Percentiles rank a stretch among this genome's conserved stretches.
These are phyloP conservation scores for Halictus ligatus DNA, from an alignment of 2,888 invertebrate genomes.

Conservation along the genomic window DNA sequence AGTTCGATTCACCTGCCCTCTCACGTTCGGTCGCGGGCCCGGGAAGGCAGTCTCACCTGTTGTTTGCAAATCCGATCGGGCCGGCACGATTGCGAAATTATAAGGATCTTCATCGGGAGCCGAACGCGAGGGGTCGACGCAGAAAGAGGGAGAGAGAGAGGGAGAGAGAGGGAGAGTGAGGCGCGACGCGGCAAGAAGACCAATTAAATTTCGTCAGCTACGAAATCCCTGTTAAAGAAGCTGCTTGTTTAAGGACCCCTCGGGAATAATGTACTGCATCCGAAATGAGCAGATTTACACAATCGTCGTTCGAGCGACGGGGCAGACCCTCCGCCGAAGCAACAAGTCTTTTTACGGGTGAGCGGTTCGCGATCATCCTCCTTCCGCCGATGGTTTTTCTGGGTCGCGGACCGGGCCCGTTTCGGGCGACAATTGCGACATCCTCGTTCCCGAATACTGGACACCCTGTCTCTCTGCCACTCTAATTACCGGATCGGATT, in stretches of 20 bases:
- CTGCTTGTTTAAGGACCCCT: slow-evolving; percentile 63
- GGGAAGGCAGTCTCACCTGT: slow-evolving; percentile 1
- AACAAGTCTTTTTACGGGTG: slow-evolving; percentile 62
- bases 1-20: slow-evolving; percentile 36
- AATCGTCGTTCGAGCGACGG: slow-evolving; percentile 57
- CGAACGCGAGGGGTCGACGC: background rate
- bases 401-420: slow-evolving; percentile 2
- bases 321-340: slow-evolving; percentile 52
- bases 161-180: background rate
- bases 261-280: slow-evolving; percentile 73
- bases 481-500: background rate
- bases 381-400: slow-evolving; percentile 38
- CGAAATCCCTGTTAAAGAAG: slow-evolving; percentile 60
- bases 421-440: slow-evolving; percentile 36
- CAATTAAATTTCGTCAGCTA: slow-evolving; percentile 67
- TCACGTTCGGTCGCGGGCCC: slow-evolving; percentile 13
- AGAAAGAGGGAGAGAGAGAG: background rate
- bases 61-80: slow-evolving; percentile 7
- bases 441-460: slow-evolving; percentile 37
- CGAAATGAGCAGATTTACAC: slow-evolving; percentile 74
- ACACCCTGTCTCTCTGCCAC: background rate
- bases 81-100: slow-evolving; percentile 23
- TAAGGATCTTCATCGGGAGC: slow-evolving; percentile 34
- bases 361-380: slow-evolving; percentile 44
- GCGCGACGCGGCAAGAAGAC: slow-evolving; percentile 50